phyloP scores from a whole-genome alignment of 2,797 vertebrate species.

The Myotis planiceps region DNA sequence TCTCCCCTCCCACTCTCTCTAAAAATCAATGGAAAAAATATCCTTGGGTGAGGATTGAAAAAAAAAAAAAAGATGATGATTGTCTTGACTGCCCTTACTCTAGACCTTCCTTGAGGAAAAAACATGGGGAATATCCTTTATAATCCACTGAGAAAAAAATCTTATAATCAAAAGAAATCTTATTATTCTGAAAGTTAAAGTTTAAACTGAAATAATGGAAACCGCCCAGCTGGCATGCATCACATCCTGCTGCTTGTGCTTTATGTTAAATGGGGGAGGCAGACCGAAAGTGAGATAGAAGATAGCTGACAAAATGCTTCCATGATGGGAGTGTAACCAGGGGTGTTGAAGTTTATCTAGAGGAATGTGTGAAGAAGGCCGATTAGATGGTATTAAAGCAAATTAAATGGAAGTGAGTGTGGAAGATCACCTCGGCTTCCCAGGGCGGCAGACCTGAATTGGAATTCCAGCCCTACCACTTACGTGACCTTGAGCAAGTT shows the following conservation, averaged over 20 bases:
- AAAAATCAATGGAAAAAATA: no score
- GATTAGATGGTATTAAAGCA: constrained; percentile 45
- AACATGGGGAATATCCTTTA: constrained; percentile 7
- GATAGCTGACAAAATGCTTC: background rate
- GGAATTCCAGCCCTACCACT: background rate
- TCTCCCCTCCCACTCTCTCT: no score
- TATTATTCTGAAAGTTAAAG: background rate
- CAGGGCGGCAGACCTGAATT: background rate
- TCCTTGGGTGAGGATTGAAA: no score
- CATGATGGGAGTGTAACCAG: background rate
- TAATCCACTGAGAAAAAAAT: background rate
- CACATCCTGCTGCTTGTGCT: background rate
- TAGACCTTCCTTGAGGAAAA: background rate
- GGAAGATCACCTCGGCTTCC: background rate
- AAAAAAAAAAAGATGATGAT: background rate
- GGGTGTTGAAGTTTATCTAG: constrained; percentile 16
- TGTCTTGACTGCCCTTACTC: background rate
- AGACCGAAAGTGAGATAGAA: constrained; percentile 16
- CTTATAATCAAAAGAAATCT: constrained; percentile 17
- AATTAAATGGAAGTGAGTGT: constrained; percentile 6
- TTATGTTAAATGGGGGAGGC: background rate
- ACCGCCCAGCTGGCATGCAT: background rate
- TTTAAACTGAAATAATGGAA: background rate
- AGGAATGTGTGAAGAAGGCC: constrained; percentile 47
- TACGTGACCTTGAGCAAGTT: background rate